These are phyloP conservation scores for Octopus sinensis DNA, from an alignment of 1,140 invertebrate genomes.

Conservation along the genomic window DNA sequence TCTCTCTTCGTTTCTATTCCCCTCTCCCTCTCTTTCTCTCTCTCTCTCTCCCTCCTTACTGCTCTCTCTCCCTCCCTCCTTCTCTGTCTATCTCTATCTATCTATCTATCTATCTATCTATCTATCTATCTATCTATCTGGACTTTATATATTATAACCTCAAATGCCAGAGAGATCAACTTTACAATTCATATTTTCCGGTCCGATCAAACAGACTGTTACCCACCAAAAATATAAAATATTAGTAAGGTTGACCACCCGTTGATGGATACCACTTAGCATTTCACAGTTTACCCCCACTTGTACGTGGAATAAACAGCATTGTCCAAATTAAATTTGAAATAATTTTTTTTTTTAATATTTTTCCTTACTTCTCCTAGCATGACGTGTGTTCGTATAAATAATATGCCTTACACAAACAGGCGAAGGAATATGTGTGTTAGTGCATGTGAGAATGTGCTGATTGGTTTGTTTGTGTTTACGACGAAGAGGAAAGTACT, in stretches of 20 bases:
- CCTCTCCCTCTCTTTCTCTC: neutral
- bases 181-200: neutral
- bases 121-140: neutral
- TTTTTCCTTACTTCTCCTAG: too few species aligned
- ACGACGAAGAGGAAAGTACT: too few species aligned
- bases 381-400: too few species aligned
- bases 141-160: neutral
- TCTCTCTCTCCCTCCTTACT: neutral
- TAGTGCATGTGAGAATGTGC: too few species aligned
- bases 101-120: neutral
- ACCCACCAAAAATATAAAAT: neutral
- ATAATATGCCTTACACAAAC: too few species aligned
- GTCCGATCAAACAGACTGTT: neutral
- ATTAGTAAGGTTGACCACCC: neutral
- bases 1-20: neutral
- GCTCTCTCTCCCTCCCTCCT: neutral
- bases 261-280: neutral
- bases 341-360: too few species aligned
- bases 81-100: neutral
- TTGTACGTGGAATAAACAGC: too few species aligned
- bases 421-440: too few species aligned
- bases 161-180: neutral
- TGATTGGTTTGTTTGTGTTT: too few species aligned
- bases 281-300: too few species aligned
- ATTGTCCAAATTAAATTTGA: too few species aligned